Base-by-base conservation (phyloP, 1,140 invertebrate species). In the Drosophila setifemur region DNA sequence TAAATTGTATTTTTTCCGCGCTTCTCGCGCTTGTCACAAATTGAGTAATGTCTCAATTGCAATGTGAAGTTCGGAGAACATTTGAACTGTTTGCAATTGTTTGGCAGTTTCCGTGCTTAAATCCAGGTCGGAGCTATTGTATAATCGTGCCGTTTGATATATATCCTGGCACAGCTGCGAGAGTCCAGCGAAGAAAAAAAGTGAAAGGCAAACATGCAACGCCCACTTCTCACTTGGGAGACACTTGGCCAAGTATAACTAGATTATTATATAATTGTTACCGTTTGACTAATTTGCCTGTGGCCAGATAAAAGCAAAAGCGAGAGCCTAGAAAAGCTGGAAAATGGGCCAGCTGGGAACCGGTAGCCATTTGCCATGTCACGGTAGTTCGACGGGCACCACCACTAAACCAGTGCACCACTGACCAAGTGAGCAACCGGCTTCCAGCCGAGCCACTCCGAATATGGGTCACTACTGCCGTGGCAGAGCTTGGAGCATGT, bases 31-130 rank as follows among this genome's bases (percentile, higher is more conserved):
- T 63, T 85, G 79, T 85, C 79, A 79, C 76, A 86, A 85, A 85
- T 85, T 86, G 79, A 85, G 86, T 85, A 85, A 85, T 85, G 79
- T 75, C 79, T 85, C 71, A 85, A 85, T 85, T 86, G 81, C 60
- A 52, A 31, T 31, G 31, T 25, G 5, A 8, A 31, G 35, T 21
- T 31, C 26, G 43, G 29, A 66, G 37, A 53, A 74, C 42, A 43
- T 31, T 53, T 12, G 25, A 43, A 67, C 49, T 64, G 57, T 55
- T 77, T 55, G 55, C 73, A 57, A 74, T 77, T 77, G 73, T 77
- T 83, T 57, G 63, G 23, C 28, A 23, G 2, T 25, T 44, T 52
- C 52, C 35, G 52, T 25, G n/a, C 3, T 35, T 16, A n/a, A n/a
- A 35, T 54, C 47, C 23, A 28, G 39, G 43, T 53, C 39, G 44